These are phyloP conservation scores for Entomyzon cyanotis DNA, from an alignment of 2,113 vertebrate species.

Conservation along the genomic window DNA sequence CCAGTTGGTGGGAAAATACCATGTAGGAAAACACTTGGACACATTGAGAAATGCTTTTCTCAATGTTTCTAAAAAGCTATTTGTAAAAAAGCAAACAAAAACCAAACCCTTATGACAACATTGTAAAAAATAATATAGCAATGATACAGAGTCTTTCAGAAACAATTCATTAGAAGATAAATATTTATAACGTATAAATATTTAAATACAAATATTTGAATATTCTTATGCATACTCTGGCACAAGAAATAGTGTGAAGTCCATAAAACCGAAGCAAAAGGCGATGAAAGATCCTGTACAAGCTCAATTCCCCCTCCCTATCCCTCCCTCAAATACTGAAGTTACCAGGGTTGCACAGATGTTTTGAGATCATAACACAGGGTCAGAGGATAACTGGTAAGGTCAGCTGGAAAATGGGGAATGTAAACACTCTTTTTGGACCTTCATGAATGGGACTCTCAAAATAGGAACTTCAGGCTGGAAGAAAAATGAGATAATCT, in stretches of 20 bases:
- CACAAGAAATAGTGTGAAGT: background rate
- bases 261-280: background rate
- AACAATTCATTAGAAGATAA: conserved; percentile 19
- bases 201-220: background rate
- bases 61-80: conserved; percentile 11
- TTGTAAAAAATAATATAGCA: background rate
- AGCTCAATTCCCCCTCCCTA: background rate
- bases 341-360: conserved; percentile 47
- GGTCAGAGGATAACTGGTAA: conserved; percentile 73
- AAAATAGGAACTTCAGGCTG: conserved; percentile 63
- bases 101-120: background rate
- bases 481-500: conserved; percentile 67
- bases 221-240: conserved; percentile 5
- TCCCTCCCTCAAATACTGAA: background rate
- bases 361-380: conserved; percentile 64
- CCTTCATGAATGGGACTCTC: conserved; percentile 69
- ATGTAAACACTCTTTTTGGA: conserved; percentile 70
- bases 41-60: background rate
- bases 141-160: background rate
- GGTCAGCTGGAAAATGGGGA: conserved; percentile 65
- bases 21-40: background rate
- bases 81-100: conserved; percentile 16
- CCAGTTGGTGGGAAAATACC: background rate
- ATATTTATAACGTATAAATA: background rate
- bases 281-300: conserved; percentile 48